Base-by-base conservation (phyloP, 1,140 invertebrate species). In the Lanistes nyassanus region DNA sequence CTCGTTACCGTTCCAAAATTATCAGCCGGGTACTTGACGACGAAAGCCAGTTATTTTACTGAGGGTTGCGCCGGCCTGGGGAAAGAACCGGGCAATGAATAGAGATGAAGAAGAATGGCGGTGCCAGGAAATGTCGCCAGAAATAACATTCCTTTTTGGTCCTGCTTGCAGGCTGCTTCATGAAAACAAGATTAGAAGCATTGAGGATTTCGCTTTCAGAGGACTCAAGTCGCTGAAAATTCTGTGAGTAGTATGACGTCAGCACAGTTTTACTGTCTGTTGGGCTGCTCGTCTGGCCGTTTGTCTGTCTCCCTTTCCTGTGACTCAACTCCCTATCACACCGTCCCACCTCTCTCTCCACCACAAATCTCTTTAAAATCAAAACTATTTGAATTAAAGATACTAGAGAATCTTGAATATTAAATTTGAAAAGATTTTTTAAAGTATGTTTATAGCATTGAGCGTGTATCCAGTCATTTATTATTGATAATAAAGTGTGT, bases 161-260 rank as follows among this genome's bases (percentile, higher is more conserved):
- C 19, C 9, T 47, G 42, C 42, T 79, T 81, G n/a, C 75, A 86
- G 83, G 66, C 58, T 79, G 5, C 72, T 86, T 13, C 77, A 80
- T 51, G 78, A 84, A 39, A 85, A 85, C 66, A 55, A 56, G 34
- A 79, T 85, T 13, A 55, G 73, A 36, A 26, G 76, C 4, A 80
- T 83, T 29, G 60, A 64, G 0, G 77, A 83, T 55, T 71, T 79
- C 60, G 83, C 84, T 0, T 84, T 86, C 76, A 72, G 79, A 31
- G 82, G 82, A n/a, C 68, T 86, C 29, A 73, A 62, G n/a, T 77
- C 70, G 2, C 58, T 85, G 5, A 69, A 71, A 53, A 68, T 80
- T 16, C 56, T 86, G 83, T 84, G 76, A 79, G 83, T 83, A 19
- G 26, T 31, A 7, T 42, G 34, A 37, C 21, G 9, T 37, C 36